Base-by-base conservation (phyloP, 2,797 vertebrate genomes). In the Acanthornis magna region DNA sequence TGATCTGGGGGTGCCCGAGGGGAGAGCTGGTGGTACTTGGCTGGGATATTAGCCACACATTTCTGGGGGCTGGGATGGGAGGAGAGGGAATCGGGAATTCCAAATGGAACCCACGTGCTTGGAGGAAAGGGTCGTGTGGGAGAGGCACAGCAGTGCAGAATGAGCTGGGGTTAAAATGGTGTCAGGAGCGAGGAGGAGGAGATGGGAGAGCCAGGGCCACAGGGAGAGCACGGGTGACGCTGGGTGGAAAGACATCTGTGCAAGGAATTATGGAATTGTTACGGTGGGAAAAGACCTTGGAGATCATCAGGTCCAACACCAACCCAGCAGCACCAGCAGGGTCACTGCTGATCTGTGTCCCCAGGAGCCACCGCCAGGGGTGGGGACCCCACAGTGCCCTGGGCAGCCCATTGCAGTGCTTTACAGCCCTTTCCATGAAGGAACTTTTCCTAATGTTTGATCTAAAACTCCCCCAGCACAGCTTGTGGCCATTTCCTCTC, bases 31-130 rank as follows among this genome's bases (percentile, higher is more conserved):
- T 36, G 71, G 8, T 20, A 34, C 43, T 48, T 54, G 60, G 30
- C n/a, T 32, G 27, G 11, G n/a, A n/a, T n/a, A 6, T 50, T 6
- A 10, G 36, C 67, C 61, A 71, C 53, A 17, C 12, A 12, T 77
- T 88, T 66, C 76, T 70, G 17, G 17, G 29, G 76, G 47, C 77
- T 57, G 70, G 13, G 91, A 21, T 63, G 51, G 81, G 36, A 91
- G 57, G 74, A 90, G 76, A 32, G 47, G 67, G 70, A 91, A 85
- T 81, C 53, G 88, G 96, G 95, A 21, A 89, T 96, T 66, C 54
- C 16, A 16, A 48, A 51, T 43, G n/a, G 93, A 89, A 72, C 77
- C 63, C 81, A 42, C 19, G 81, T 91, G 58, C 57, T 36, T 4
- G 51, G 67, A 82, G 92, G 80, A 92, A 74, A 65, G 50, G 81